Percentiles rank a stretch among this genome's conserved stretches.
phyloP scores from a whole-genome alignment of 1,140 invertebrate species.

The Dendroctonus valens region DNA sequence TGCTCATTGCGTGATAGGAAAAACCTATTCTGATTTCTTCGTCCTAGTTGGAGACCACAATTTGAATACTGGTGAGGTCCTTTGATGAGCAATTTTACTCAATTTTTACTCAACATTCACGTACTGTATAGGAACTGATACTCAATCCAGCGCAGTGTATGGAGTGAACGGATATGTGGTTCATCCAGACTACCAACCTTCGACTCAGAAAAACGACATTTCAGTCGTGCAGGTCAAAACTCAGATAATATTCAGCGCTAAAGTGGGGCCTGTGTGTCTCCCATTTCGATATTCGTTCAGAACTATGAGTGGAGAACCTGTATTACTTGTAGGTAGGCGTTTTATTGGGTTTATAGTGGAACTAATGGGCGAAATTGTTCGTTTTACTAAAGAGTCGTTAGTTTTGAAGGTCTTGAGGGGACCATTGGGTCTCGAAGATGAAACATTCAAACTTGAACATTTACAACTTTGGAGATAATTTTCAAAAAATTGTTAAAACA shows the following conservation, averaged over 20 bases:
- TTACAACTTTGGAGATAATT: no score
- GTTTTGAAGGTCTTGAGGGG: no score
- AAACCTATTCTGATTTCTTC: conserved; percentile 37
- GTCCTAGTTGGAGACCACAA: conserved; percentile 55
- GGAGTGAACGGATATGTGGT: conserved; percentile 39
- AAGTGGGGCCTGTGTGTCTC: conserved; percentile 65
- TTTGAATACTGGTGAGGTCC: conserved; percentile 28
- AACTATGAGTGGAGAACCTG: conserved; percentile 52
- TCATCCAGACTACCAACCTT: conserved; percentile 50
- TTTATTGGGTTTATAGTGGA: no score
- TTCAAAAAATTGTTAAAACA: no score
- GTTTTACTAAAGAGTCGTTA: no score
- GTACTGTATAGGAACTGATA: conserved; percentile 46
- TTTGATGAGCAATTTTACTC: conserved; percentile 1
- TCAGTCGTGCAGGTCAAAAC: conserved; percentile 56
- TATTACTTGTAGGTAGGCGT: conserved; percentile 56
- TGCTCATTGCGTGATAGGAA: conserved; percentile 60
- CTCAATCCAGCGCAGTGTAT: conserved; percentile 46
- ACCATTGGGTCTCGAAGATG: no score
- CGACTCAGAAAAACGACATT: conserved; percentile 60
- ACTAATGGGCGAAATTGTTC: no score
- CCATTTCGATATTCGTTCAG: conserved; percentile 57
- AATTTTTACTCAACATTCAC: background rate
- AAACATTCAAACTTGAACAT: no score
- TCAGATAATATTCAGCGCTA: conserved; percentile 54